A percentile compares a stretch with the other conserved stretches of the same genome.
phyloP scores from a whole-genome alignment of 35 echinoderm and acorn worm species.

The Eucidaris tribuloides region DNA sequence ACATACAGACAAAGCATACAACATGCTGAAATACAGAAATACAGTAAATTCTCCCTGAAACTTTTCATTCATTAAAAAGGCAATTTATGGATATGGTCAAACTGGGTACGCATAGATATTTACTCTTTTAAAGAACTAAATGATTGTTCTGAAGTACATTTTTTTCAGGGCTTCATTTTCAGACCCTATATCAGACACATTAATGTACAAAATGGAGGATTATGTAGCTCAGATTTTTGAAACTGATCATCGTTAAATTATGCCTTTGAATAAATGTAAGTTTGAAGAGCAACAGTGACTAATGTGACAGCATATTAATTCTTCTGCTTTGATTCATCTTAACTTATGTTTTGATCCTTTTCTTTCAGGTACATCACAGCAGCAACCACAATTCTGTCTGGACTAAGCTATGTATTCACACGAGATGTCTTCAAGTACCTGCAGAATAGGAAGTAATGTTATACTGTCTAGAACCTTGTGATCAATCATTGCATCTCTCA shows the following conservation, averaged over 20 bases:
- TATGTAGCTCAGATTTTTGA: neutral
- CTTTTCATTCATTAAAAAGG: no score
- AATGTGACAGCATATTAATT: neutral
- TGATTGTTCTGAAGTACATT: no score
- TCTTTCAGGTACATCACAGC: constrained; percentile 72
- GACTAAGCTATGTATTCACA: constrained; percentile 72
- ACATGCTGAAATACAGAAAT: no score
- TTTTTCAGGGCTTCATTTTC: no score
- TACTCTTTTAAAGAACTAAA: no score
- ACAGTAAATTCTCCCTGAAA: no score
- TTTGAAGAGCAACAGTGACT: neutral
- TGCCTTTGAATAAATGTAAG: neutral
- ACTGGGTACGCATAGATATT: no score
- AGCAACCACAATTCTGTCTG: constrained; percentile 76
- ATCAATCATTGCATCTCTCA: no score
- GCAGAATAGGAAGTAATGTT: constrained; percentile 10
- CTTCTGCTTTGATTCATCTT: neutral
- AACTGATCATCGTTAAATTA: neutral
- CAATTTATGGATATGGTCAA: no score
- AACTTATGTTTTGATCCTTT: neutral
- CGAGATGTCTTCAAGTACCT: constrained; percentile 86
- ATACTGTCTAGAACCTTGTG: neutral
- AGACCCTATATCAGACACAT: neutral
- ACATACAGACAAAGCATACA: no score
- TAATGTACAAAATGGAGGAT: neutral